Evolutionary conservation across 2,888 invertebrate species (phyloP), one percentile per base, ranked within the genome.

Genomic region (Clunio marinus): DNA sequence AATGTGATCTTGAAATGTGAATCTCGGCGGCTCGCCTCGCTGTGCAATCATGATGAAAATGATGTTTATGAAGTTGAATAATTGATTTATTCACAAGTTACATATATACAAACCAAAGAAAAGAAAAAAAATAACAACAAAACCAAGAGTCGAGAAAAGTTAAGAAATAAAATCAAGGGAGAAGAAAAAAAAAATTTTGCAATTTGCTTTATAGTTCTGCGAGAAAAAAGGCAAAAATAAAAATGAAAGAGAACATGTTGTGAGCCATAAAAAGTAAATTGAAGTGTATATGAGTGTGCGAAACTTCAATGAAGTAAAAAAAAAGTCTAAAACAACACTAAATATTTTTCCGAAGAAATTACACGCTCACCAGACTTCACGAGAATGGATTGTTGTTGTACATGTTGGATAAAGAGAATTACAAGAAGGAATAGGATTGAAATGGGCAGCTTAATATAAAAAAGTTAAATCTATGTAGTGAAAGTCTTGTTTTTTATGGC

Each of bases 261-360:
- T 41, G 35, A 60, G 63, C 46, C 63, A 63, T 63, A 63, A 63
- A n/a, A 63, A 63, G 20, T 46, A 63, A 45, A 63, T 63, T 63
- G n/a, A n/a, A n/a, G n/a, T n/a, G n/a, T n/a, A n/a, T n/a, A n/a
- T n/a, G n/a, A n/a, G n/a, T n/a, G n/a, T n/a, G n/a, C n/a, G n/a
- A n/a, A n/a, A n/a, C n/a, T n/a, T n/a, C n/a, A n/a, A n/a, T n/a
- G n/a, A n/a, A n/a, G n/a, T n/a, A 60, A 37, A 37, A 60, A 60
- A 37, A 37, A 60, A 60, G 37, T 60, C 60, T 37, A 60, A 60
- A 60, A 60, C 60, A 60, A 24, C 60, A 60, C 60, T 60, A 60
- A 60, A 60, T 60, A 20, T 58, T 58, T 58, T 58, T 28, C 58
- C 27, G 28, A 58, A 20, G 46, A 63, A 63, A 63, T 63, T 63